These are phyloP conservation scores for Alectoris magna DNA, from an alignment of 2,797 vertebrate genomes.

Conservation along the genomic window DNA sequence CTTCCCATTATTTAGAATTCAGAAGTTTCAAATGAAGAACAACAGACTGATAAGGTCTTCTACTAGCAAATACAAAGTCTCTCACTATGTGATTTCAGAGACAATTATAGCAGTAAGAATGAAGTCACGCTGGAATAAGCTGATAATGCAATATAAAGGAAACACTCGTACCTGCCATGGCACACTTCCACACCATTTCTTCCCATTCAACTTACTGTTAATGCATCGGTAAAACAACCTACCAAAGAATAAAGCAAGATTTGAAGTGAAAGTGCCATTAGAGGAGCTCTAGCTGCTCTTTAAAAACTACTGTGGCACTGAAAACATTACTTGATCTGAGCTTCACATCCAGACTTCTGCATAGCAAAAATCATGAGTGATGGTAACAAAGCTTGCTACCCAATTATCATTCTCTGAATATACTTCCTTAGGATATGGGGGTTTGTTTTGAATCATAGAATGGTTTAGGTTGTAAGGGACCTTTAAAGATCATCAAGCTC, in stretches of 20 bases:
- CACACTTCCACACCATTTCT: conserved; percentile 91
- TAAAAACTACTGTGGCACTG: neutral
- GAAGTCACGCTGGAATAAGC: neutral
- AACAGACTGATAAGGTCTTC: neutral
- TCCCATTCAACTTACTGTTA: conserved; percentile 82
- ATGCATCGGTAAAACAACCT: conserved; percentile 91
- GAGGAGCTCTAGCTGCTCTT: neutral
- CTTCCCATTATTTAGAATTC: neutral
- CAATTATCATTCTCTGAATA: neutral
- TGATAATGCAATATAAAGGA: neutral
- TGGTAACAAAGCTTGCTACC: neutral
- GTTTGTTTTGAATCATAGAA: neutral
- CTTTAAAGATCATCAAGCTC: too few species aligned
- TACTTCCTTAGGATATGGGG: neutral
- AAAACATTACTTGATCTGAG: neutral
- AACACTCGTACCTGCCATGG: conserved; percentile 87
- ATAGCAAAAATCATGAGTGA: neutral
- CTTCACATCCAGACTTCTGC: neutral
- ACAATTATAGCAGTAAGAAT: neutral
- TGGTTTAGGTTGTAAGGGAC: too few species aligned
- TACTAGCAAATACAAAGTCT: neutral
- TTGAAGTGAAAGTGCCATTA: neutral
- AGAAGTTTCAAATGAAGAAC: neutral
- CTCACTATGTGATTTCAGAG: neutral
- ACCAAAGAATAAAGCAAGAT: conserved; percentile 43